Evolutionary conservation across 2,888 invertebrate species (phyloP), one percentile per base, ranked within the genome.

Genomic region (Dryadula phaetusa): DNA sequence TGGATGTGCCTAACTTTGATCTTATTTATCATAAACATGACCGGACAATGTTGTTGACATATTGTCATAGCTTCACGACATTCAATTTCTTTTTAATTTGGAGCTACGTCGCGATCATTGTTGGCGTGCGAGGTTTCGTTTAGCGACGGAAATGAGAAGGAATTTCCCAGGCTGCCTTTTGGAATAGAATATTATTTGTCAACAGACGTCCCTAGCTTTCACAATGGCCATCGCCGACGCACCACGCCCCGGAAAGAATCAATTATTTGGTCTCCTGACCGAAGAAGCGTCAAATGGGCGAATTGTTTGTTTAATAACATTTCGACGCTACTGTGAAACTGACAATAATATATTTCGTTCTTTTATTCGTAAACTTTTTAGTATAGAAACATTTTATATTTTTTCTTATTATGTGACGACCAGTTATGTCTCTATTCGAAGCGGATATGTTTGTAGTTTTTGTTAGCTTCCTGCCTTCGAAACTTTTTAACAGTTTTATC

Each of bases 241-340:
- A 81, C 82, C 79, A 83, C 90, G 88, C 90, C 90, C 92, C 92
- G 92, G 92, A 92, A 91, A 90, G 87, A 92, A 92, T 92, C 92
- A 92, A 92, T 92, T 92, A 92, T 88, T 86, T 82, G 81, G 81
- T 77, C 82, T 85, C 82, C 82, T 80, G 83, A 82, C 82, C 81
- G 80, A 81, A 86, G 85, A 87, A 85, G 87, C 87, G 86, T 86
- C 86, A 84, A 90, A 89, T 91, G 87, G 91, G 91, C 90, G 90
- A 91, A 89, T 88, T 91, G 92, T 92, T 92, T 92, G 92, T 92
- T 91, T 92, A 92, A 91, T 90, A 92, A 92, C 90, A 91, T 91
- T 88, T 84, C 83, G 83, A 77, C 77, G 83, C 83, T 85, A 75
- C 82, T 82, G 86, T 86, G 86, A 89, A 89, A 85, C 88, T 89